These are phyloP conservation scores for Diplodus sargus DNA, from an alignment of 2,797 vertebrate species.

Conservation along the genomic window DNA sequence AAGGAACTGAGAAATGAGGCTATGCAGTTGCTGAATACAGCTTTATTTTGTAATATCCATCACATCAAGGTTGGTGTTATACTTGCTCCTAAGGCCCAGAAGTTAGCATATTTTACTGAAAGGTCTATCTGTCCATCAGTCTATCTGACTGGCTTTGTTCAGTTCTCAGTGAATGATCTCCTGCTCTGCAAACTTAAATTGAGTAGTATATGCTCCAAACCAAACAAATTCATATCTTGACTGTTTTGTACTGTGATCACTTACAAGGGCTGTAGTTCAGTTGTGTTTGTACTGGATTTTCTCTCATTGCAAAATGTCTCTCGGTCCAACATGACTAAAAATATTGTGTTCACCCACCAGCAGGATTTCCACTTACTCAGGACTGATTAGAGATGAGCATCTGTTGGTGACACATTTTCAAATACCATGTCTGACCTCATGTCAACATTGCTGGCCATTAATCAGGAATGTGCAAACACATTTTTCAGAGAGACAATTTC, in stretches of 20 bases:
- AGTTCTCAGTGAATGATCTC: neutral
- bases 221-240: neutral
- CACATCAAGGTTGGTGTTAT: neutral
- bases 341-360: slow-evolving; percentile 1
- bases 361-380: neutral
- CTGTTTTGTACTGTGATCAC: neutral
- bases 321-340: neutral
- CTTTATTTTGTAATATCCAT: slow-evolving; percentile 21
- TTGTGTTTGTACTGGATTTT: neutral
- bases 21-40: neutral
- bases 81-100: neutral
- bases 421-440: slow-evolving; percentile 3
- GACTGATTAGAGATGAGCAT: neutral
- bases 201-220: neutral
- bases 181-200: neutral
- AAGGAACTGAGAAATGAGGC: neutral
- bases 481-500: slow-evolving; percentile 9
- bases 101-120: neutral
- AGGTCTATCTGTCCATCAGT: neutral
- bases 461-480: slow-evolving; percentile 5
- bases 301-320: neutral
- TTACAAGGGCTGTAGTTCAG: neutral
- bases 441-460: neutral
- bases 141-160: neutral
- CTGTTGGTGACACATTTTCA: neutral